Base-by-base conservation (phyloP, 2,888 invertebrate species). In the Ochropleura leucogaster region DNA sequence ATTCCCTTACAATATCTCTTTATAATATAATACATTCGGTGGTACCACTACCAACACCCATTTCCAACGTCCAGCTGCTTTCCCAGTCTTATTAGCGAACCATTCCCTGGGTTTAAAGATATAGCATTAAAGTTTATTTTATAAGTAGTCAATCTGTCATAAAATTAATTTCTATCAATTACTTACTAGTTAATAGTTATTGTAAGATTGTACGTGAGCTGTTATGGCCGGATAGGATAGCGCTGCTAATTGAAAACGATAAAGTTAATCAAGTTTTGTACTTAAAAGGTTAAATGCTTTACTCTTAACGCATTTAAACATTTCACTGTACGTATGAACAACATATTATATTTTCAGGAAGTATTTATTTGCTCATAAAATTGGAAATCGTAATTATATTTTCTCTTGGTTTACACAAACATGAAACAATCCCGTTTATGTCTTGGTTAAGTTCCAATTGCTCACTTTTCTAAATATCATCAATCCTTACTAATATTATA, bases 161-260 rank as follows among this genome's bases (percentile, higher is more conserved):
- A 63, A 57, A 78, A 47, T 16, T 0, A 49, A 8, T 67, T 53
- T 68, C 67, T 78, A 53, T 67, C 46, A 46, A 44, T 51, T 16
- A 62, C 9, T 7, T 12, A 46, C 16, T 14, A n/a, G 9, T 9
- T 12, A 30, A 42, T 42, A 57, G 42, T 12, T 14, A 14, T n/a
- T n/a, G 40, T 4, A 12, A 30, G 16, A 44, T 20, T 30, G 7
- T n/a, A 14, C 20, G 53, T 55, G 40, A 46, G 69, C 8, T 51
- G 7, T 65, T 16, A 20, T 20, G 9, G 49, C 63, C 42, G 44
- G 49, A 46, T 16, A 7, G 44, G 49, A 46, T 16, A 7, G 16
- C 16, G 30, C 40, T 55, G 8, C 14, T 62, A 12, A 62, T 16
- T 77, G 44, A 66, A 51, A 63, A 42, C n/a, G 18, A 53, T 30